Evolutionary conservation across 2,888 invertebrate genomes (phyloP).

Genomic region (Leucozona laternaria): DNA sequence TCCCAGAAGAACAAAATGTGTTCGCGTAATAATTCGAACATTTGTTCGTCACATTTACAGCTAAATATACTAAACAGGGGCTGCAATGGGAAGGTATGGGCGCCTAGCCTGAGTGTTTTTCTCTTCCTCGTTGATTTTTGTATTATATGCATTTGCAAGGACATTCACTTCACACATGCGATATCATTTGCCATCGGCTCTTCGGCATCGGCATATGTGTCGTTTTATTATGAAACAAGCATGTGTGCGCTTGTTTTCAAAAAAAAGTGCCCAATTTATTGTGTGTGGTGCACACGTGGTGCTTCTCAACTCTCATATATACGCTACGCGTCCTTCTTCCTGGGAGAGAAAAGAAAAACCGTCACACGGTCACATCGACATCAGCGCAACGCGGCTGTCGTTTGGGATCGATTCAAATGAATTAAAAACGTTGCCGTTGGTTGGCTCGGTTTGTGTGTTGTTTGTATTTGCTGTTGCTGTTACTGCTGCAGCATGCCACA

Average conservation of each 20-base stretch:
- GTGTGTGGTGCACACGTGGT: conserved; percentile 72
- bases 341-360: conserved; percentile 45
- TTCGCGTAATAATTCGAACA: conserved; percentile 64
- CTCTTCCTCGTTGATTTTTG: conserved; percentile 57
- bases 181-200: conserved; percentile 70
- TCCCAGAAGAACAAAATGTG: conserved; percentile 37
- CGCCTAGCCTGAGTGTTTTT: conserved; percentile 48
- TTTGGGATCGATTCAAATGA: conserved; percentile 67
- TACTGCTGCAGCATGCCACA: conserved; percentile 58
- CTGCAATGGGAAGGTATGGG: conserved; percentile 62
- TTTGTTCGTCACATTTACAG: conserved; percentile 72
- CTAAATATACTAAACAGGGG: conserved; percentile 52
- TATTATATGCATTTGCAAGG: conserved; percentile 59
- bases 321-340: conserved; percentile 65
- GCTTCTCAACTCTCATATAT: conserved; percentile 20
- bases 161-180: conserved; percentile 75
- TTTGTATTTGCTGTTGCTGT: conserved; percentile 6
- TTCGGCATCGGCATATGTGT: conserved; percentile 70
- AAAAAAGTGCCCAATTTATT: conserved; percentile 48
- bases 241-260: conserved; percentile 53
- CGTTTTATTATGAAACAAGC: conserved; percentile 57
- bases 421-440: conserved; percentile 55
- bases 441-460: not conserved
- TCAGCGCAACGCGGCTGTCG: conserved; percentile 56
- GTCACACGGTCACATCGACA: conserved; percentile 62